These are phyloP conservation scores for Pangasius krempfi DNA, from an alignment of 2,797 vertebrate genomes.

Conservation along the genomic window DNA sequence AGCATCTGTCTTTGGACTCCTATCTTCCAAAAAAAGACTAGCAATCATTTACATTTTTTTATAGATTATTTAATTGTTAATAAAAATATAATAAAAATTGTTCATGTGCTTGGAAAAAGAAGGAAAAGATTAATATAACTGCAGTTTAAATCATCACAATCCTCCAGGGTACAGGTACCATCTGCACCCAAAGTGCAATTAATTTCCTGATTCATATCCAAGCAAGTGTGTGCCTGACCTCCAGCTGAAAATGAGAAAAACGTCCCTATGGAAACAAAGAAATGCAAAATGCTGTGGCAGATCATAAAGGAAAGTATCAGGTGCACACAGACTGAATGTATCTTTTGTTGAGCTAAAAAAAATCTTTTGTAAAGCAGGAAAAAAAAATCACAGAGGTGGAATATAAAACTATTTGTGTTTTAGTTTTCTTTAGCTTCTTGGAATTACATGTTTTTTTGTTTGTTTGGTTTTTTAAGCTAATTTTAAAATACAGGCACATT, in stretches of 20 bases:
- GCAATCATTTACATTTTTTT: background rate
- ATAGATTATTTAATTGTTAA: background rate
- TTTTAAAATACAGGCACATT: background rate
- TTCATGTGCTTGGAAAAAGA: background rate
- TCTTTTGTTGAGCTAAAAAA: background rate
- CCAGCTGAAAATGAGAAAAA: background rate
- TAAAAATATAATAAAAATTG: background rate
- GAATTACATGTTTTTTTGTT: background rate
- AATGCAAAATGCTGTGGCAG: background rate
- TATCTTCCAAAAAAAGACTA: background rate
- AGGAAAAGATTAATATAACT: background rate
- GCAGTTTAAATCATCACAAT: background rate
- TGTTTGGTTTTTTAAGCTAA: background rate
- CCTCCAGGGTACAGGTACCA: slow-evolving; percentile 29
- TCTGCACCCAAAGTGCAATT: slow-evolving; percentile 15
- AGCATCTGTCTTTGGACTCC: background rate
- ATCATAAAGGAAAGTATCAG: background rate
- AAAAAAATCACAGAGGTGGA: background rate
- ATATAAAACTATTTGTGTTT: background rate
- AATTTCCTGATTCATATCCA: background rate
- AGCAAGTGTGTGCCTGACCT: background rate
- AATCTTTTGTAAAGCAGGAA: too few relatives aligned
- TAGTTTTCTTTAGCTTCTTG: background rate
- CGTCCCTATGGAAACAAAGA: slow-evolving; percentile 6
- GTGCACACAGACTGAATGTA: background rate